phyloP scores from a whole-genome alignment of 2,113 vertebrate species.

The Lanius ludovicianus region DNA sequence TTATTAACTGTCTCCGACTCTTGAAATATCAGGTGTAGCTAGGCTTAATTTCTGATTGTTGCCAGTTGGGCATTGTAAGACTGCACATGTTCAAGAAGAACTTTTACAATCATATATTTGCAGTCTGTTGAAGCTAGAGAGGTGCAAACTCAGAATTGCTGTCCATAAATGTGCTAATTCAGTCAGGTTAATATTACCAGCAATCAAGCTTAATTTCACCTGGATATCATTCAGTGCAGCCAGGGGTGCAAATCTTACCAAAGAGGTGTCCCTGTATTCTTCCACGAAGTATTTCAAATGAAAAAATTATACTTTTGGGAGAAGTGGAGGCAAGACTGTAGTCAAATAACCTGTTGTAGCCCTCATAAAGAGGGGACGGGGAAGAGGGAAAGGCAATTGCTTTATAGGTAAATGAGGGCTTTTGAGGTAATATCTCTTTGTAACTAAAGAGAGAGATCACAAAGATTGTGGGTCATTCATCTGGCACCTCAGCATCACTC shows the following conservation, averaged over 20 bases:
- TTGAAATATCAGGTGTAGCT: background rate
- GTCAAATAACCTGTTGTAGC: background rate
- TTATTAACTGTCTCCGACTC: background rate
- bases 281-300: background rate
- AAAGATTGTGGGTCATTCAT: background rate
- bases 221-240: accelerated
- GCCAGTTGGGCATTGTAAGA: background rate
- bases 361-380: background rate
- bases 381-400: background rate
- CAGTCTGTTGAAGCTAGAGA: background rate
- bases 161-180: background rate
- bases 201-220: background rate
- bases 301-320: background rate
- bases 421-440: background rate
- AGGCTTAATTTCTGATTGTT: background rate
- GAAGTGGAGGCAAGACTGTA: background rate
- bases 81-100: background rate
- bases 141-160: background rate
- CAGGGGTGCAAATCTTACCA: background rate
- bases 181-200: background rate
- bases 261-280: background rate
- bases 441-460: background rate
- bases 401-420: background rate
- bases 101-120: background rate
- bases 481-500: background rate